Evolutionary conservation across 2,113 vertebrate genomes (phyloP).

Genomic region (Pelusios castaneus): DNA sequence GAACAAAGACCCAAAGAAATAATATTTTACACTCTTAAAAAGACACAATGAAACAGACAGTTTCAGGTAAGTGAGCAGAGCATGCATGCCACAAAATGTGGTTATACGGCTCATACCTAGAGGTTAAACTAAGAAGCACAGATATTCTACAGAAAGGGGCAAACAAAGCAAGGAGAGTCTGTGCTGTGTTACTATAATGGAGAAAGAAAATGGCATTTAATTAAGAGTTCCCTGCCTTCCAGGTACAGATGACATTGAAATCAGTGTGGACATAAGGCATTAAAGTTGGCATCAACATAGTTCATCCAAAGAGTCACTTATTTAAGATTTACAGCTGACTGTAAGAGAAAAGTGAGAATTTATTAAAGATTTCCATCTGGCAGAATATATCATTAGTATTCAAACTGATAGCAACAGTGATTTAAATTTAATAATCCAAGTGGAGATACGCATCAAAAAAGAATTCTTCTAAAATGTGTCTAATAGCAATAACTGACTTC

Average conservation of each 20-base stretch:
- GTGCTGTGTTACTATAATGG: neutral
- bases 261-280: slow-evolving; percentile 69
- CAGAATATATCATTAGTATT: slow-evolving; percentile 79
- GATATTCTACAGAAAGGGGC: neutral
- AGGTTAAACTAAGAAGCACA: neutral
- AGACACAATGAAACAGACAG: slow-evolving; percentile 33
- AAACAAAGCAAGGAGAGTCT: slow-evolving; percentile 29
- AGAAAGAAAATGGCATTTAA: slow-evolving; percentile 68
- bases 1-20: slow-evolving; percentile 49
- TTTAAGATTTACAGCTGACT: slow-evolving; percentile 76
- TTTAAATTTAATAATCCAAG: slow-evolving; percentile 81
- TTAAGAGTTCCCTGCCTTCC: slow-evolving; percentile 70
- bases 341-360: slow-evolving; percentile 75
- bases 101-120: slow-evolving; percentile 38
- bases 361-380: slow-evolving; percentile 81
- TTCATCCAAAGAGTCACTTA: slow-evolving; percentile 68
- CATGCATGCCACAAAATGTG: neutral
- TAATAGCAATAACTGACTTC: slow-evolving; percentile 80
- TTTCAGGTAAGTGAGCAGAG: slow-evolving; percentile 13
- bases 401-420: slow-evolving; percentile 76
- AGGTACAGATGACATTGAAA: slow-evolving; percentile 76
- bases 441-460: slow-evolving; percentile 75
- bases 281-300: slow-evolving; percentile 67
- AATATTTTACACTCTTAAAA: neutral
- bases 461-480: slow-evolving; percentile 76